Conservation (phyloP, 2,888 invertebrate genomes). For the Leptinotarsa juncta region DNA sequence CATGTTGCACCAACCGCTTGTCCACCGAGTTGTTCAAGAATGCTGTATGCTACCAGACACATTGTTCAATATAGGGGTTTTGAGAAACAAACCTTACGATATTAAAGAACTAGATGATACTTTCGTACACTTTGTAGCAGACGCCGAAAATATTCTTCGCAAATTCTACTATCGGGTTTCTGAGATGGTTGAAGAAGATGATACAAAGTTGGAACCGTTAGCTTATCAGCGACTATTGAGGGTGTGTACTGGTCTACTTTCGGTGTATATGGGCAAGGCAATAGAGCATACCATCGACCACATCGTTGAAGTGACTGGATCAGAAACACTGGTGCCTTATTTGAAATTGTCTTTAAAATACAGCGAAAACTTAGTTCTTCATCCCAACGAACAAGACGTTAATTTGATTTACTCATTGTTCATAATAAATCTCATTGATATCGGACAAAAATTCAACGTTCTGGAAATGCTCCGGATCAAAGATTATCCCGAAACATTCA, state of each 20-base stretch:
- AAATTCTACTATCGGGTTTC: constrained; percentile 53
- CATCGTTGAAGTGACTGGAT: constrained; percentile 70
- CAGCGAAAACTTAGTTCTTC: constrained; percentile 62
- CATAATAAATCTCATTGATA: constrained; percentile 60
- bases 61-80: constrained; percentile 65
- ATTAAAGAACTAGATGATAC: constrained; percentile 50
- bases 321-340: constrained; percentile 71
- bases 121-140: constrained; percentile 51
- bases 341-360: constrained; percentile 67
- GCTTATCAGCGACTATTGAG: constrained; percentile 42
- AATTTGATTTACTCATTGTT: constrained; percentile 71
- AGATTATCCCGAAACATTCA: constrained; percentile 46
- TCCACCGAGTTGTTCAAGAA: constrained; percentile 71
- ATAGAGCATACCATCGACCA: constrained; percentile 76
- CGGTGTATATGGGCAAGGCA: constrained; percentile 74
- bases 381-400: constrained; percentile 72
- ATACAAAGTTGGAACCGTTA: constrained; percentile 41
- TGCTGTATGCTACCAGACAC: constrained; percentile 69
- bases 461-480: constrained; percentile 52
- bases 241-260: constrained; percentile 65
- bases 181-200: constrained; percentile 50
- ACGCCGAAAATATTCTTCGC: constrained; percentile 49
- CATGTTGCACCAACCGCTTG: constrained; percentile 73
- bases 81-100: constrained; percentile 50
- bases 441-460: constrained; percentile 42